Percentiles rank a stretch among this genome's conserved stretches.
phyloP scores from a whole-genome alignment of 2,113 vertebrate genomes.

The Charina bottae region DNA sequence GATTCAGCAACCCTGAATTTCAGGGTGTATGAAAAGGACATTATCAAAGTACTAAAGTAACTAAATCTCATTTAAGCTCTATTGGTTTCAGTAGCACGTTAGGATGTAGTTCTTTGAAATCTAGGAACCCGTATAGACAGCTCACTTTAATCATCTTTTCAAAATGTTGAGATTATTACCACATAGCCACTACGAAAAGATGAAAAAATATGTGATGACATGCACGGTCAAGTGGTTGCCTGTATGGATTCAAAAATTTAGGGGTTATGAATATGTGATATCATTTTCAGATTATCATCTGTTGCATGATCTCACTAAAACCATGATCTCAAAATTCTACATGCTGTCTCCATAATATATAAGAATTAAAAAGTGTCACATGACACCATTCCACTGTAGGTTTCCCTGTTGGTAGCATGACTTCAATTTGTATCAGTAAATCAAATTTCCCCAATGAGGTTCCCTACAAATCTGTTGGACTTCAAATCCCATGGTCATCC shows the following conservation, averaged over 20 bases:
- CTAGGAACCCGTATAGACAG: background rate
- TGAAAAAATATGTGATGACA: background rate
- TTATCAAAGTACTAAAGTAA: background rate
- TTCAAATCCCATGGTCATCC: background rate
- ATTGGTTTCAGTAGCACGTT: background rate
- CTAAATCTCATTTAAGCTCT: background rate
- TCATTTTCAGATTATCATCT: background rate
- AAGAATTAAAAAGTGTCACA: background rate
- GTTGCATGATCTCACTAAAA: background rate
- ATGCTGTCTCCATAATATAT: background rate
- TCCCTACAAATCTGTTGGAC: background rate
- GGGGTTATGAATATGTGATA: background rate
- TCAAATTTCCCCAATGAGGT: background rate
- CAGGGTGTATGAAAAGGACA: background rate
- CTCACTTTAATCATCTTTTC: background rate
- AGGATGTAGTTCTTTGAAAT: background rate
- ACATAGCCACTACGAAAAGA: background rate
- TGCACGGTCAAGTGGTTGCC: background rate
- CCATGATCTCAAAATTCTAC: background rate
- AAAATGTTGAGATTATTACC: background rate
- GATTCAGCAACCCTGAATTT: background rate
- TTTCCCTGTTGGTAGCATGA: background rate
- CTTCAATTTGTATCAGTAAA: background rate
- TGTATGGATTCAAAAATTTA: background rate
- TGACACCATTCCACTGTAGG: background rate